These are phyloP conservation scores for Physocephala rufipes DNA, from an alignment of 2,888 invertebrate species.

Conservation along the genomic window DNA sequence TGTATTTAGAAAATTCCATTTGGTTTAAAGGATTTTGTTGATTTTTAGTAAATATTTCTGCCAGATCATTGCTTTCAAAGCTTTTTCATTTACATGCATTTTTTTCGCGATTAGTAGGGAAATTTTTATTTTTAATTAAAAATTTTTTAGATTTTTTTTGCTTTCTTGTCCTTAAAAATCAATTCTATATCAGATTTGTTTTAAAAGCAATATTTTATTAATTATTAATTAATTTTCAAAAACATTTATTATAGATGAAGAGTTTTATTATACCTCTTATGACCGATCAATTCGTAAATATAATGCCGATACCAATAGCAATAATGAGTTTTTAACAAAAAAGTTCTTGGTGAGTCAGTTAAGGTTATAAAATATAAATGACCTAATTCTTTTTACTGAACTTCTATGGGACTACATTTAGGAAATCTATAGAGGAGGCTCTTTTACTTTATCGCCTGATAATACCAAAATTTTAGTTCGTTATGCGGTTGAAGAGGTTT, in stretches of 20 bases:
- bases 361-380: not conserved
- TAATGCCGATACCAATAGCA: slow-evolving; percentile 63
- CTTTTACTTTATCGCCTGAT: slow-evolving; percentile 61
- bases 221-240: slow-evolving; percentile 32
- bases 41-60: no score
- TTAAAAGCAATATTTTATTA: no score
- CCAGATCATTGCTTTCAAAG: no score
- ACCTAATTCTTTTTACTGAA: not conserved
- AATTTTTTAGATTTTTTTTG: no score
- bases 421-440: slow-evolving; percentile 54
- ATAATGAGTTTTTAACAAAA: slow-evolving; percentile 49
- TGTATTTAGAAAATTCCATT: no score
- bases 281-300: slow-evolving; percentile 63
- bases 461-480: slow-evolving; percentile 59
- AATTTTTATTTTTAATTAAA: no score
- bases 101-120: not conserved
- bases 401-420: not conserved
- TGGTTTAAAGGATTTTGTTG: no score
- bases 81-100: not conserved
- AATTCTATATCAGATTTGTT: not conserved
- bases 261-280: slow-evolving; percentile 67
- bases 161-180: no score
- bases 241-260: slow-evolving; percentile 68
- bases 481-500: slow-evolving; percentile 62
- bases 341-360: slow-evolving; percentile 54